phyloP scores from a whole-genome alignment of 2,888 invertebrate species.

The Agrochola lychnidis region DNA sequence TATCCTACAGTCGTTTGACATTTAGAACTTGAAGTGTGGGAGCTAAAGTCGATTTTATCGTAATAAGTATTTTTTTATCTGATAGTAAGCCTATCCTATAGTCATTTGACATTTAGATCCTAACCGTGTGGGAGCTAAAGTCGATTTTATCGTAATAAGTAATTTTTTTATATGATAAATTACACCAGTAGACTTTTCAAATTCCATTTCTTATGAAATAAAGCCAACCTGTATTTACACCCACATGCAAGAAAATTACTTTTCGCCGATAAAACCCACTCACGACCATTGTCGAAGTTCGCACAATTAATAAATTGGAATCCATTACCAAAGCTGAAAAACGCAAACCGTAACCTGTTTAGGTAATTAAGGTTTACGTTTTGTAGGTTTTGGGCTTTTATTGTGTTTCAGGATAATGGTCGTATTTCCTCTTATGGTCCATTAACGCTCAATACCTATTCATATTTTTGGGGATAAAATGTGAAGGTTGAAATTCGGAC shows the following conservation, averaged over 20 bases:
- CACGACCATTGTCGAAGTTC: conserved; percentile 35
- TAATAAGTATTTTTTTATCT: not conserved
- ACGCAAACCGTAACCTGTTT: conserved; percentile 48
- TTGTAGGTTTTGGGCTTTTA: conserved; percentile 32
- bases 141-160: too few species aligned
- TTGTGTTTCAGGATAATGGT: conserved; percentile 40
- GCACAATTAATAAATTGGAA: conserved; percentile 40
- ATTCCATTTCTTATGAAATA: not conserved
- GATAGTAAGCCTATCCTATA: too few species aligned
- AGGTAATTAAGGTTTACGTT: conserved; percentile 47
- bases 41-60: not conserved
- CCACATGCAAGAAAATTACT: not conserved
- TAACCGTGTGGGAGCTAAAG: too few species aligned
- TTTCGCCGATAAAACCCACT: conserved; percentile 20
- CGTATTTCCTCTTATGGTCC: conserved; percentile 44
- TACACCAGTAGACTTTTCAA: not conserved
- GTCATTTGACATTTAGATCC: too few species aligned
- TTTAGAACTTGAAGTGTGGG: not conserved
- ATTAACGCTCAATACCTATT: conserved; percentile 53
- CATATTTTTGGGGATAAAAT: conserved; percentile 36
- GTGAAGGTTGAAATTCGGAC: not conserved
- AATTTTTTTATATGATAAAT: not conserved
- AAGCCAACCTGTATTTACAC: not conserved
- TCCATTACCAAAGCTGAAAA: conserved; percentile 49
- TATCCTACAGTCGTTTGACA: not conserved